A percentile compares a stretch with the other conserved stretches of the same genome.
Conservation (phyloP, 30 jellyfish, hydroid and myxozoan species). For the Aurelia aurita region DNA sequence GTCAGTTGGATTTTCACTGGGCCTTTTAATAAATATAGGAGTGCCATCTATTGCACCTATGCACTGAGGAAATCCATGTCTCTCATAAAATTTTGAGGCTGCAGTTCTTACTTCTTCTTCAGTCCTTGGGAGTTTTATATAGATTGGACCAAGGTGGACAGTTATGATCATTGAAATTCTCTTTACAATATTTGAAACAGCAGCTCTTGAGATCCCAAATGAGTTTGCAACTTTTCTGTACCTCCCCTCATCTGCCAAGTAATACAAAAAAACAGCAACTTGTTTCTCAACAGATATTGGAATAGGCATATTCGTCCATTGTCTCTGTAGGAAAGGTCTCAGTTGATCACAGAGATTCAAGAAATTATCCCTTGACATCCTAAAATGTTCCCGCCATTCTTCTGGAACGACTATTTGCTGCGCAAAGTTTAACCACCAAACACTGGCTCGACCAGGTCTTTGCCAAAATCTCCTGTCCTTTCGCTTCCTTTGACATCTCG, state of each 20-base stretch:
- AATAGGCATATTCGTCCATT: slow-evolving; percentile 16
- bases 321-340: too few relatives aligned
- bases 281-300: slow-evolving; percentile 37
- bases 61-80: slow-evolving; percentile 77
- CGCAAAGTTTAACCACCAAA: slow-evolving; percentile 39
- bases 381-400: slow-evolving; percentile 56
- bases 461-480: slow-evolving; percentile 14
- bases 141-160: slow-evolving; percentile 44
- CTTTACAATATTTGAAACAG: slow-evolving; percentile 57
- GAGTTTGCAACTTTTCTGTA: slow-evolving; percentile 59
- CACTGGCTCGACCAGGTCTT: slow-evolving; percentile 22
- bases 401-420: slow-evolving; percentile 17
- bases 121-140: slow-evolving; percentile 52
- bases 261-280: slow-evolving; percentile 61
- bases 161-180: slow-evolving; percentile 39
- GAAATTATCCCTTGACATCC: slow-evolving; percentile 29
- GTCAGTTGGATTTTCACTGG: slow-evolving; percentile 43
- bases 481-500: background rate
- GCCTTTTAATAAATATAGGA: slow-evolving; percentile 41
- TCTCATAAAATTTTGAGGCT: slow-evolving; percentile 24
- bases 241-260: slow-evolving; percentile 66
- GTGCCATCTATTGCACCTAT: slow-evolving; percentile 76
- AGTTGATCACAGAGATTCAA: background rate
- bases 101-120: slow-evolving; percentile 11
- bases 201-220: slow-evolving; percentile 69